Base-by-base conservation (phyloP, 2,113 vertebrate species). In the Petromus typicus region DNA sequence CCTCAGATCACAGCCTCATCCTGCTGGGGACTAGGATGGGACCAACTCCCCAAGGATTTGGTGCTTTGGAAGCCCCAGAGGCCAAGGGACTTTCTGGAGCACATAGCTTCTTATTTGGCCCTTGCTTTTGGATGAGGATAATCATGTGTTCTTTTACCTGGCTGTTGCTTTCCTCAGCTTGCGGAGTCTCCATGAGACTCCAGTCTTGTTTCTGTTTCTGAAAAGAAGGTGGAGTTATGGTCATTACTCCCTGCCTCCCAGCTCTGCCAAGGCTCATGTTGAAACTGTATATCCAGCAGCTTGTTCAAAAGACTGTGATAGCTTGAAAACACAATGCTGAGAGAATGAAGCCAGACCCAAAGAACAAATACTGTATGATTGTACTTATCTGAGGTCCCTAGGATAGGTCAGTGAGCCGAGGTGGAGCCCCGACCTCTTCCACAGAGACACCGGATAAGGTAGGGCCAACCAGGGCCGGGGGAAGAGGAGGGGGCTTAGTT, bases 11-110 rank as follows among this genome's bases (percentile, higher is more conserved):
- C 8, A 59, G 87, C 79, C 48, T 82, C 5, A 8, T 66, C 51
- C 56, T 18, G 48, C 10, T 4, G 0, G 59, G 54, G 20, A 61
- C 66, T 57, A 51, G 79, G 59, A 40, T 32, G 54, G 45, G 34
- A 45, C 63, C 5, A 40, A 20, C 0, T 22, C n/a, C 1, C 43
- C 27, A 0, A 2, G 17, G 30, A 63, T 89, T 73, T 4, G 59
- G 86, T 54, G 11, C 57, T 43, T 34, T 27, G 61, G 51, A 56
- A 73, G 18, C 22, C 34, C 43, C 32, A 10, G 78, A 23, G 37
- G 48, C 2, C 3, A n/a, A 23, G 45, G 25, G 6, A 43, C 20
- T 14, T 66, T 34, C 14, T 3, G 7, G 40, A 71, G 13, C 32
- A 16, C 32, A 20, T 13, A 57, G 71, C 69, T 64, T 32, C 17